Percentiles rank a stretch among this genome's conserved stretches.
These are phyloP conservation scores for Hafferia zeledoni DNA, from an alignment of 2,797 vertebrate species.

Conservation along the genomic window DNA sequence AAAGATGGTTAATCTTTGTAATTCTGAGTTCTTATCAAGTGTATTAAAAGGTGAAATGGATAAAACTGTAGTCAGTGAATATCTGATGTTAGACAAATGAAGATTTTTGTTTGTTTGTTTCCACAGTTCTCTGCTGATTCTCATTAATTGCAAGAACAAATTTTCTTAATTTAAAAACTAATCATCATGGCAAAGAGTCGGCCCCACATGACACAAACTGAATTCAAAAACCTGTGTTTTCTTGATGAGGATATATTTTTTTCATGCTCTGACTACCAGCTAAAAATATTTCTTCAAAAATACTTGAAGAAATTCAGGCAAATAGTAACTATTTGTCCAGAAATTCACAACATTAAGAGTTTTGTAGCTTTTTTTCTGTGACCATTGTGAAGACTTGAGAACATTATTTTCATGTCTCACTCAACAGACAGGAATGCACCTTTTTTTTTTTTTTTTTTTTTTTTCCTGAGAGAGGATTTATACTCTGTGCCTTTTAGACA, in stretches of 20 bases:
- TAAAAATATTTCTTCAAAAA: neutral
- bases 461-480: neutral
- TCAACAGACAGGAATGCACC: neutral
- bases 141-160: slow-evolving; percentile 16
- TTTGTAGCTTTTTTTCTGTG: neutral
- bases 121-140: neutral
- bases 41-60: neutral
- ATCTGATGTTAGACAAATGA: slow-evolving; percentile 18
- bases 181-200: neutral
- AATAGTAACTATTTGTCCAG: neutral
- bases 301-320: neutral
- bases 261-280: slow-evolving; percentile 3
- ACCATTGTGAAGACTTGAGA: neutral
- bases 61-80: neutral
- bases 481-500: neutral
- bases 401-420: neutral
- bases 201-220: neutral
- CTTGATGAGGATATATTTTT: neutral
- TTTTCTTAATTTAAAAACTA: slow-evolving; percentile 47
- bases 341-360: neutral
- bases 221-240: neutral
- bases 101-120: neutral
- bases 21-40: slow-evolving; percentile 24
- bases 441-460: neutral
- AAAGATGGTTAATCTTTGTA: neutral